A percentile compares a stretch with the other conserved stretches of the same genome.
These are phyloP conservation scores for Drosophila subquinaria DNA, from an alignment of 2,888 invertebrate genomes.

Conservation along the genomic window DNA sequence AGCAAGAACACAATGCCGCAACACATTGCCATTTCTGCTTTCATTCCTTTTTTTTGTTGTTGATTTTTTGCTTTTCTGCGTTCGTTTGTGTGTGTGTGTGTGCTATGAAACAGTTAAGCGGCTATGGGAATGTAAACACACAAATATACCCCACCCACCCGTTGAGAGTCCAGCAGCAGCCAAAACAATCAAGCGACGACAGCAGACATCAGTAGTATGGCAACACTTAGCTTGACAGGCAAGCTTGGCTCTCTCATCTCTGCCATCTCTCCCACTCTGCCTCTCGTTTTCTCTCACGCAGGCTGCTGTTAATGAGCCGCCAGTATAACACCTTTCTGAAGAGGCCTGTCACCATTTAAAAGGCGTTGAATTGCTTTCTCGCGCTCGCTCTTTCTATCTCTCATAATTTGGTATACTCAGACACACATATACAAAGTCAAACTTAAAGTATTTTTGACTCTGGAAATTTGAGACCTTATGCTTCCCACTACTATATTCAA, in stretches of 20 bases:
- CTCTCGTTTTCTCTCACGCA: conserved; percentile 20
- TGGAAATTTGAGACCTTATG: conserved; percentile 12
- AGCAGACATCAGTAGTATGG: conserved; percentile 38
- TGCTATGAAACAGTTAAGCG: conserved; percentile 71
- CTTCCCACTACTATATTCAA: conserved; percentile 18
- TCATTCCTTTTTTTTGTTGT: conserved; percentile 34
- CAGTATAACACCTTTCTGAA: conserved; percentile 55
- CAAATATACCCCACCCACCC: conserved; percentile 26
- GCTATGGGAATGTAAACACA: conserved; percentile 72
- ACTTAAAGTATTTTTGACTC: conserved; percentile 47
- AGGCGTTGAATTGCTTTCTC: conserved; percentile 61
- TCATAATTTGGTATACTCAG: conserved; percentile 23
- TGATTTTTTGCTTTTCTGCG: conserved; percentile 25
- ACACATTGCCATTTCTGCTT: conserved; percentile 72
- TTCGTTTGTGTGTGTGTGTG: conserved; percentile 8
- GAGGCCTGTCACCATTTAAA: conserved; percentile 59
- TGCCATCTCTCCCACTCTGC: conserved; percentile 8
- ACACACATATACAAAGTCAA: conserved; percentile 31
- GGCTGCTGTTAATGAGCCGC: conserved; percentile 66
- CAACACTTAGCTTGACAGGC: conserved; percentile 60
- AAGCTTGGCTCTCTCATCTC: conserved; percentile 37
- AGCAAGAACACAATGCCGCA: conserved; percentile 72
- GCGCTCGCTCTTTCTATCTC: conserved; percentile 20
- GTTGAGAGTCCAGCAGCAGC: conserved; percentile 13
- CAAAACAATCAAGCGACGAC: conserved; percentile 57